Evolutionary conservation across 2,888 invertebrate species (phyloP), one percentile per base, ranked within the genome.

Genomic region (Aelia acuminata): DNA sequence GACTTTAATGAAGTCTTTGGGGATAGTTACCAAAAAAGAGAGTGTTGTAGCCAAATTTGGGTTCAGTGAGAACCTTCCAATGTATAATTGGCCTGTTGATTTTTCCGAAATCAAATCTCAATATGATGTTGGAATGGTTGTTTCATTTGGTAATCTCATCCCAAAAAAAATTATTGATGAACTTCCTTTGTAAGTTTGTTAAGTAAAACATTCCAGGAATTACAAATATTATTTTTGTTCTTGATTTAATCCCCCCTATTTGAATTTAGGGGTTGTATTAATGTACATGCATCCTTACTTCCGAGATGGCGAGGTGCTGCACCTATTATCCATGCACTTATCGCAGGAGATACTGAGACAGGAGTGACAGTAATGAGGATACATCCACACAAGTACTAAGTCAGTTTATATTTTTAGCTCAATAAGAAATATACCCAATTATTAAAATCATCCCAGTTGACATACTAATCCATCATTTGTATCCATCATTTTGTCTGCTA

Each of bases 281-380:
- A 99, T 93, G 96, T 98, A 0, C 99, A 99, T 92, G 97, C 96
- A 0, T 98, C 98, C 92, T 92, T 98, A 85, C 92, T 99, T 90
- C 99, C 99, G 0, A 94, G 96, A 88, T 98, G 98, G 97, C 94
- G 98, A 90, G 99, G 99, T 11, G 97, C 98, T 18, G 96, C 98
- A 0, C 99, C 99, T 0, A 96, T 98, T 85, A 95, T 96, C 87
- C 95, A 98, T 92, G 95, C 98, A 0, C 93, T 99, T 87, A 94
- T 97, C 91, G 95, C 96, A 92, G 97, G 97, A 20, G 98, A 98
- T 92, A 91, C 92, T 20, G 93, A 93, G 90, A 97, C 98, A 15
- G 98, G 98, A 50, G 94, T 98, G 20, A 95, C 97, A 26, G 95
- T 98, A 84, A 98, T 98, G 96, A 95, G 94, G 93, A 96, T 99